Conservation (phyloP, 2,797 vertebrate species). For the Trachurus trachurus region DNA sequence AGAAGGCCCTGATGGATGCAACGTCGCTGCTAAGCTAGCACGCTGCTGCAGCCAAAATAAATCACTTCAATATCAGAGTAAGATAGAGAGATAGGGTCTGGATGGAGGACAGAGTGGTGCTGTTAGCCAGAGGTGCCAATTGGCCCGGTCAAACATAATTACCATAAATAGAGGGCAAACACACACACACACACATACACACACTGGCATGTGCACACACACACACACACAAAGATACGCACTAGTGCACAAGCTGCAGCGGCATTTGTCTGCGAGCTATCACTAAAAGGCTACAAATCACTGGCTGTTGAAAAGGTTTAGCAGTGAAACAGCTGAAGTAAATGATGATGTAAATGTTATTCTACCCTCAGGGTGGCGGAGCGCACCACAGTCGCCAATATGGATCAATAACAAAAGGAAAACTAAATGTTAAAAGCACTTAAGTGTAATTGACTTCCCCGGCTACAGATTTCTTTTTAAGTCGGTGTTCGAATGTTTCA, state of each 20-base stretch:
- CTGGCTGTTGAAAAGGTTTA: constrained; percentile 49
- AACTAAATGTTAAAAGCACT: constrained; percentile 51
- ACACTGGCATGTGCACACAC: background rate
- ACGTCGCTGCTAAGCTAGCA: constrained; percentile 45
- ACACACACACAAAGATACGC: constrained; percentile 29
- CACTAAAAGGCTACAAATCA: constrained; percentile 62
- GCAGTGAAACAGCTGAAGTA: constrained; percentile 31
- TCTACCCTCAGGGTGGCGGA: constrained; percentile 23
- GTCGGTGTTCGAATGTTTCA: constrained; percentile 12
- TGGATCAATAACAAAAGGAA: constrained; percentile 51
- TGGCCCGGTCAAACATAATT: constrained; percentile 82
- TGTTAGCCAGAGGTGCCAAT: constrained; percentile 76
- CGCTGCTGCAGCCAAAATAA: constrained; percentile 65
- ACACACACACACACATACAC: constrained; percentile 31
- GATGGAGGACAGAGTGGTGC: constrained; percentile 56
- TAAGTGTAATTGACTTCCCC: constrained; percentile 29
- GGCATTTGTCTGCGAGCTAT: constrained; percentile 62
- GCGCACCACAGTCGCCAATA: constrained; percentile 3
- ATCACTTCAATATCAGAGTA: constrained; percentile 65
- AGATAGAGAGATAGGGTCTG: constrained; percentile 53
- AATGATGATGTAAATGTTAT: constrained; percentile 46
- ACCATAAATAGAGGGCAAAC: constrained; percentile 72
- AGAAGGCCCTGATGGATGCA: constrained; percentile 66
- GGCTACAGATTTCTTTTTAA: background rate
- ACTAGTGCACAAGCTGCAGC: background rate